These are phyloP conservation scores for Drosophila anomelani DNA, from an alignment of 2,888 invertebrate genomes.

Conservation along the genomic window DNA sequence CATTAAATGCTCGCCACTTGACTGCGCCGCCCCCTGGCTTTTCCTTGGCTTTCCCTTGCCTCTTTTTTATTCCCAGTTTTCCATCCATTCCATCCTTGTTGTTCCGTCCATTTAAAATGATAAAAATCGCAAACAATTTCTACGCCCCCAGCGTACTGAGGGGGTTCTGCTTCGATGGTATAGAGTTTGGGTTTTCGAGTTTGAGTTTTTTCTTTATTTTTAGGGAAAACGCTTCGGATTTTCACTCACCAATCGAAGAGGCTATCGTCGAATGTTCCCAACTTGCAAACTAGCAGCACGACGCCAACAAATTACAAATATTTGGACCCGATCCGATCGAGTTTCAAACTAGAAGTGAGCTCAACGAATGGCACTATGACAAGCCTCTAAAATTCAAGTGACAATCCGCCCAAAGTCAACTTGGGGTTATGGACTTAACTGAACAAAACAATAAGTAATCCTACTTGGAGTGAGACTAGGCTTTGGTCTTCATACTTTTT, in stretches of 20 bases:
- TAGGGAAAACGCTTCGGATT: not conserved
- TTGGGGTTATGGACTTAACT: not conserved
- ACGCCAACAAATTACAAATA: not conserved
- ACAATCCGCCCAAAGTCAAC: constrained; percentile 13
- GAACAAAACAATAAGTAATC: not conserved
- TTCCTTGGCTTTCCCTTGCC: too few relatives aligned
- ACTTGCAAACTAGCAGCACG: not conserved
- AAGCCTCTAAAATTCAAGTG: not conserved
- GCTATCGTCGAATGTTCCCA: not conserved
- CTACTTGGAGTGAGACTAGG: not conserved
- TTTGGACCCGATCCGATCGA: not conserved
- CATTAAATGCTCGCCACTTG: constrained; percentile 59
- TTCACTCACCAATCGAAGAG: constrained; percentile 55
- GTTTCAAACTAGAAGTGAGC: not conserved
- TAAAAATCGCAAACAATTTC: constrained; percentile 73
- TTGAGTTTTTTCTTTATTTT: too few relatives aligned
- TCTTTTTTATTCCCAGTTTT: constrained; percentile 9
- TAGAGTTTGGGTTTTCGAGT: not conserved
- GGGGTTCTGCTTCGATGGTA: not conserved
- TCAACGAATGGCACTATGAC: not conserved
- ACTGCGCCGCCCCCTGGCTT: constrained; percentile 30
- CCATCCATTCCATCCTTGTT: constrained; percentile 22
- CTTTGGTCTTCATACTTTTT: too few relatives aligned
- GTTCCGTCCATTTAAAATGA: constrained; percentile 70
- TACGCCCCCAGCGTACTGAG: constrained; percentile 53